A percentile compares a stretch with the other conserved stretches of the same genome.
phyloP scores from a whole-genome alignment of 2,797 vertebrate species.

The Hippoglossus hippoglossus region DNA sequence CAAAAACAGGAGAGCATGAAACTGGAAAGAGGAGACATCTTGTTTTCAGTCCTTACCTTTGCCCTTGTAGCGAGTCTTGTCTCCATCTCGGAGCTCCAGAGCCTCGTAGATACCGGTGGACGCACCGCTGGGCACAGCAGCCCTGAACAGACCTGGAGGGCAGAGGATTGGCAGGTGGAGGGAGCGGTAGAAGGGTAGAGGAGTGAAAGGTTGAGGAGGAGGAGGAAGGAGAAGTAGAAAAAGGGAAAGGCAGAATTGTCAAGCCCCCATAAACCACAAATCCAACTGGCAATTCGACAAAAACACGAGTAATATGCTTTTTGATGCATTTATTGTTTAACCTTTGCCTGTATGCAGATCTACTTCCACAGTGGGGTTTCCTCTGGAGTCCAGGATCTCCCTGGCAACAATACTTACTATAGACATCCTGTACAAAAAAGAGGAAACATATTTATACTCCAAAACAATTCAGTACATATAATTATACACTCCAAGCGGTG shows the following conservation, averaged over 20 bases:
- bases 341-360: conserved; percentile 88
- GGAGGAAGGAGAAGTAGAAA: neutral
- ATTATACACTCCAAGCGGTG: no score
- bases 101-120: conserved; percentile 92
- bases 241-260: neutral
- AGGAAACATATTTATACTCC: neutral
- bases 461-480: neutral
- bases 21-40: neutral
- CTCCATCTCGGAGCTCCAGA: conserved; percentile 90
- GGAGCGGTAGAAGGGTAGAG: neutral
- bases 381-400: conserved; percentile 90
- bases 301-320: neutral
- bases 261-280: neutral
- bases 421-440: conserved; percentile 82
- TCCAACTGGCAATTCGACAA: neutral
- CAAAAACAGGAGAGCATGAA: neutral
- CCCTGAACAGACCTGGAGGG: conserved; percentile 85
- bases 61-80: conserved; percentile 86
- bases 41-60: conserved; percentile 68
- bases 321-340: conserved; percentile 37
- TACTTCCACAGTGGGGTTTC: conserved; percentile 91
- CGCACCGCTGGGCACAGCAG: conserved; percentile 91
- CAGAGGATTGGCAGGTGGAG: conserved; percentile 6
- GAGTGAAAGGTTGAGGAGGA: neutral
- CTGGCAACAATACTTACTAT: conserved; percentile 88